A percentile compares a stretch with the other conserved stretches of the same genome.
These are phyloP conservation scores for Muraenolepis orangiensis DNA, from an alignment of 2,797 vertebrate species.

Conservation along the genomic window DNA sequence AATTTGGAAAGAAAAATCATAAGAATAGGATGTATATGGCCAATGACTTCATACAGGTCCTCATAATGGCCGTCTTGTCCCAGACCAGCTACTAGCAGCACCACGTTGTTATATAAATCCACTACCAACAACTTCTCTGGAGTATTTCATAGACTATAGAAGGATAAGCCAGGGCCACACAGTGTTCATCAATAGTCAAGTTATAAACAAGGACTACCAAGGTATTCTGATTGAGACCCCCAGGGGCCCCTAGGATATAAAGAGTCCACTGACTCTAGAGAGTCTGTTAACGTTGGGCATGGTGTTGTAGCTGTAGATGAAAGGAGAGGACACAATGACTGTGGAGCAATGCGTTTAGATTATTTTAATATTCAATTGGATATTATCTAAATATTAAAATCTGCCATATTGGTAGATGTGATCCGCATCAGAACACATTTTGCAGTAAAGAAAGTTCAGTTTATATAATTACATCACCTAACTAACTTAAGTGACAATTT, in stretches of 20 bases:
- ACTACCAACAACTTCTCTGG: slow-evolving; percentile 40
- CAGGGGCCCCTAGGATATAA: slow-evolving; percentile 50
- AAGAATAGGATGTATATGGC: too few relatives aligned
- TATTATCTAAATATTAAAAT: not conserved
- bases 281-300: not conserved
- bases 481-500: too few relatives aligned
- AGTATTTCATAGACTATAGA: slow-evolving; percentile 53
- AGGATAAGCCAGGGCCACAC: slow-evolving; percentile 30
- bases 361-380: not conserved
- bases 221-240: slow-evolving; percentile 10
- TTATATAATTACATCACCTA: too few relatives aligned
- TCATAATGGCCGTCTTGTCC: not conserved
- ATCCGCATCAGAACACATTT: not conserved
- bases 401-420: too few relatives aligned
- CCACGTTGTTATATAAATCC: slow-evolving; percentile 10
- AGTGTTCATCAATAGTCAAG: slow-evolving; percentile 15
- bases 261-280: slow-evolving; percentile 29
- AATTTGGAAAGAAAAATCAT: too few relatives aligned
- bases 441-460: too few relatives aligned
- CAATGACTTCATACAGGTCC: slow-evolving; percentile 19
- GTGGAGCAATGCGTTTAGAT: not conserved
- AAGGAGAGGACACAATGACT: not conserved
- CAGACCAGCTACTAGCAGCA: not conserved
- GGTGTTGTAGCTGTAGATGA: not conserved
- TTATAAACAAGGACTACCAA: slow-evolving; percentile 53